These are phyloP conservation scores for Eupsilia transversa DNA, from an alignment of 2,888 invertebrate species.

Conservation along the genomic window DNA sequence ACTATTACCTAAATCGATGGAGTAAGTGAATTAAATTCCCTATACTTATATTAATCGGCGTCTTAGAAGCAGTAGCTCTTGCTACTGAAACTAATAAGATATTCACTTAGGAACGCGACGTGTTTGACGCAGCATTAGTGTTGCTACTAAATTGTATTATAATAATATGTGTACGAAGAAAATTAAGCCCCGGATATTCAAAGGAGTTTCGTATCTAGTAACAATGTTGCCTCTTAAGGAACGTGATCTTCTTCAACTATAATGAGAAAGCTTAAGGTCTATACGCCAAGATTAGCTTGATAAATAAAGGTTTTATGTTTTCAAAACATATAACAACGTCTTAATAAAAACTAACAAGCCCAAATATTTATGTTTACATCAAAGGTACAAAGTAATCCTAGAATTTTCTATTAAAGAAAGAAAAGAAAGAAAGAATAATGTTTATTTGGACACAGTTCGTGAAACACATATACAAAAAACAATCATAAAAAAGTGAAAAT, in stretches of 20 bases:
- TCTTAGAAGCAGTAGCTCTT: not conserved
- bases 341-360: conserved; percentile 8
- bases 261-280: conserved; percentile 31
- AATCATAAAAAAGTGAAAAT: too few species aligned
- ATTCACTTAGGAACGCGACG: conserved; percentile 5
- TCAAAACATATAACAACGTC: conserved; percentile 20
- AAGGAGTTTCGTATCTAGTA: conserved; percentile 30
- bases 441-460: too few species aligned
- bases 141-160: conserved; percentile 29
- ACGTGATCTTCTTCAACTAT: conserved; percentile 33
- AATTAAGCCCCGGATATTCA: conserved; percentile 29
- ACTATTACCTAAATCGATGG: not conserved
- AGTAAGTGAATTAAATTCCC: conserved; percentile 23
- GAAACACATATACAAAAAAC: too few species aligned
- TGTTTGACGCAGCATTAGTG: conserved; percentile 11
- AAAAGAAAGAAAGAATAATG: too few species aligned
- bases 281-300: conserved; percentile 40
- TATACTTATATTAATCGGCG: conserved; percentile 33
- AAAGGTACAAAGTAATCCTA: conserved; percentile 20
- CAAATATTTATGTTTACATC: conserved; percentile 23
- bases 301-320: conserved; percentile 39
- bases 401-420: conserved; percentile 33
- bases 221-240: conserved; percentile 22
- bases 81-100: conserved; percentile 11
- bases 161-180: conserved; percentile 26